Conservation (phyloP, 2,797 vertebrate species). For the Potorous gilbertii region DNA sequence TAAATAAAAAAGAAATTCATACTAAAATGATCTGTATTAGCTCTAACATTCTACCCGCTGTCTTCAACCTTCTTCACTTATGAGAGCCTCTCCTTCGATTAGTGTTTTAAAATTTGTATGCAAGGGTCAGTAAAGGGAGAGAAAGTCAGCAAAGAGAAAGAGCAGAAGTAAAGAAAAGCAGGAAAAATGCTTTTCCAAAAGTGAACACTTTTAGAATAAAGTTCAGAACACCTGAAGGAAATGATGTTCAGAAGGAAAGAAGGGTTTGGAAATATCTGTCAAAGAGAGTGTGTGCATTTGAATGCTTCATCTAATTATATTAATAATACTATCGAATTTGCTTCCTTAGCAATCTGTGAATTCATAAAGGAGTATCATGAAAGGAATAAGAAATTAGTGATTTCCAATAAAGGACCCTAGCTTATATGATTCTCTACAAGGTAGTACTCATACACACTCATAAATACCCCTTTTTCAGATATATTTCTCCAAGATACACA, state of each 20-base stretch:
- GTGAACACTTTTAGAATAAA: background rate
- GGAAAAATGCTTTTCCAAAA: background rate
- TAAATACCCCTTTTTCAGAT: background rate
- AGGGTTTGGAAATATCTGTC: slow-evolving; percentile 8
- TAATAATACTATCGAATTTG: background rate
- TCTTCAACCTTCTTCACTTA: background rate
- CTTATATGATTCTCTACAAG: background rate
- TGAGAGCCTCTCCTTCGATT: background rate
- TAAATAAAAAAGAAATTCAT: background rate
- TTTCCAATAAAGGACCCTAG: background rate
- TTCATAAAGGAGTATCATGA: slow-evolving; percentile 31
- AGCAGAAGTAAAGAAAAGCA: background rate
- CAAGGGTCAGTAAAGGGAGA: background rate
- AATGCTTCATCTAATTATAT: background rate
- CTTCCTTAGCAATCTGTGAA: background rate
- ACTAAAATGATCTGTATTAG: background rate
- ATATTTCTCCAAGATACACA: background rate
- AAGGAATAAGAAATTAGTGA: background rate
- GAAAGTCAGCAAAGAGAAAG: slow-evolving; percentile 10
- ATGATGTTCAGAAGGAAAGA: slow-evolving; percentile 18
- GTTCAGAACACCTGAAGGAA: slow-evolving; percentile 15
- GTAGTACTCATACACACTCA: background rate
- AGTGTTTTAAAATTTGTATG: background rate
- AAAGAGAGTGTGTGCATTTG: slow-evolving; percentile 11
- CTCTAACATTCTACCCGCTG: background rate